Percentiles rank a stretch among this genome's conserved stretches.
phyloP scores from a whole-genome alignment of 2,113 vertebrate genomes.

The Rissa tridactyla region DNA sequence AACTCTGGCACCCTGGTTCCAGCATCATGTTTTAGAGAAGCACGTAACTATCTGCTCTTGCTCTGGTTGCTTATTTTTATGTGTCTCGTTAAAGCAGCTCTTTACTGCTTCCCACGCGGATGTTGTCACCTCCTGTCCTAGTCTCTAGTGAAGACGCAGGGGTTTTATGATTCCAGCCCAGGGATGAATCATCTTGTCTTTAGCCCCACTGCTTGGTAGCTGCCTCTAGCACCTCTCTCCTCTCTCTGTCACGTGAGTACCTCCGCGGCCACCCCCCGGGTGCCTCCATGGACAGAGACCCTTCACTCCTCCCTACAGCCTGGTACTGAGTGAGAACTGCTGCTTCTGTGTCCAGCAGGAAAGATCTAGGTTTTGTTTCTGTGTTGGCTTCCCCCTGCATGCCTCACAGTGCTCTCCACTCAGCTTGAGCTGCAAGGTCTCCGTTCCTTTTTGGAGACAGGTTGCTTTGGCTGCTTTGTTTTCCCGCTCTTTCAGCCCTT shows the following conservation, averaged over 20 bases:
- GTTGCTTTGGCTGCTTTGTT: background rate
- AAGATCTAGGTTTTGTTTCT: background rate
- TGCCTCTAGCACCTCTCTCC: background rate
- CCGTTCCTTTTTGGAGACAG: background rate
- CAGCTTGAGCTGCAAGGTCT: background rate
- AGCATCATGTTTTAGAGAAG: background rate
- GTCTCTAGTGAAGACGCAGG: background rate
- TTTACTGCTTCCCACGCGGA: background rate
- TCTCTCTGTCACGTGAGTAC: fast-evolving
- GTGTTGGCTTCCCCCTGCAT: background rate
- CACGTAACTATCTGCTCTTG: background rate
- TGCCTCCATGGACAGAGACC: background rate
- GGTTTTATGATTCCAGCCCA: background rate
- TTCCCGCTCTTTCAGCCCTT: background rate
- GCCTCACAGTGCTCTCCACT: background rate
- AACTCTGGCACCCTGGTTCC: background rate
- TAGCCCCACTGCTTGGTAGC: background rate
- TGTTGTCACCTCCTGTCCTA: background rate
- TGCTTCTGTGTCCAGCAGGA: background rate
- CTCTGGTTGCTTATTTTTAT: constrained; percentile 5
- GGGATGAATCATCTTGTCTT: background rate
- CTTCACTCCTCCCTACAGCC: background rate
- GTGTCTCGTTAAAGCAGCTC: background rate
- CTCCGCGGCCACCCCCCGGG: background rate
- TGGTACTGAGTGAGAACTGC: background rate